Base-by-base conservation (phyloP, 2,888 invertebrate species). In the Ormyrus rosae region DNA sequence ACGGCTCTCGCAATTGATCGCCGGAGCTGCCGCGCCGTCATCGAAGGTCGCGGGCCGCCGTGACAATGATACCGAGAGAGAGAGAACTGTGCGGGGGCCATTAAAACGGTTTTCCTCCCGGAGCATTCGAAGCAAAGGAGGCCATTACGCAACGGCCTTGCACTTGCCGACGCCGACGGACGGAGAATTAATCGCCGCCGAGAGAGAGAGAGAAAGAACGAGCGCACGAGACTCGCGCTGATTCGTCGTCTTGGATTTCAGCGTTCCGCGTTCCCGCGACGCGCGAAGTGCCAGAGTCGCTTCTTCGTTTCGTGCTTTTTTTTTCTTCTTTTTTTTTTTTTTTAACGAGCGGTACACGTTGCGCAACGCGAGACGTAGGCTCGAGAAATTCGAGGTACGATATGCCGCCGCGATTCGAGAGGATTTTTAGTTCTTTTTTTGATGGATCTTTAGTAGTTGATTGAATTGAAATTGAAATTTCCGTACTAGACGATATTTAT, bases 221-320 rank as follows among this genome's bases (percentile, higher is more conserved):
- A 1, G 19, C 1, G 13, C 34, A 19, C 11, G 34, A 58, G 67
- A 9, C 65, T 60, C 55, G 48, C 58, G 56, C 50, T 69, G 53
- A 77, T 58, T 72, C 73, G 19, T 19, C 19, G 61, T 68, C 78
- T 68, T 68, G 55, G 73, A 73, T 78, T 78, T 78, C 78, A 78
- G 45, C 34, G 69, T 48, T 61, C 55, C 63, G 69, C 60, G 68
- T 45, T 19, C 19, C 19, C 19, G 19, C 19, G 19, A 19, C 19
- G 19, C 19, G 19, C 19, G 1, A 19, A 19, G 19, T 19, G 19
- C 19, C 19, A 19, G 19, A 19, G 19, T 19, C 19, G 19, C 19
- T 19, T 19, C 19, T 19, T 19, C 19, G 19, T 1, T 2, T 19
- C 19, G 19, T 13, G 13, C 13, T 19, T 19, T 19, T 9, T 50